Base-by-base conservation (phyloP, 2,797 vertebrate species). In the Cichlasoma orientale region DNA sequence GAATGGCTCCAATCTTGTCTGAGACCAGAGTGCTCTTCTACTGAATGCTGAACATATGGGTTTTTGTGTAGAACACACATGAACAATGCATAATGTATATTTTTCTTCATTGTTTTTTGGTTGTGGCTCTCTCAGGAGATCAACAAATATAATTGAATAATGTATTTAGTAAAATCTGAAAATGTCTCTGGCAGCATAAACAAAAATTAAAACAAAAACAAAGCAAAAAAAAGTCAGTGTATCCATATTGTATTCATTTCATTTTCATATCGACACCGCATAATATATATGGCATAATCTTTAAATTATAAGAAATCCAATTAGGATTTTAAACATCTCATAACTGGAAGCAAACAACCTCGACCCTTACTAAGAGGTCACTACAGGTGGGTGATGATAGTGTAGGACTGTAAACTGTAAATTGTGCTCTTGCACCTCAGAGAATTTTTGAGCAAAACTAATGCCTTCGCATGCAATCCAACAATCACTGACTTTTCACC, bases 1-100 rank as follows among this genome's bases (percentile, higher is more conserved):
- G 83, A 90, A 92, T 91, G 84, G 61, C 77, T 84, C 73, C 89
- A 89, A 77, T 90, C 83, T 88, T 36, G 56, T 82, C 74, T 58
- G 66, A 83, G 71, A 59, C 75, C 23, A 7, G n/a, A 83, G 78
- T 72, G 81, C 68, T 74, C 77, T 82, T 52, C 41, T 36, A 21
- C 10, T 68, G 16, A 79, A 57, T 55, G 59, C 9, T 23, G 55
- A 77, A 75, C 74, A 78, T 75, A 69, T 55, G 44, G 66, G 75
- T 55, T 9, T 38, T 57, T 76, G 74, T 75, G 25, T 14, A 66
- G 76, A 76, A 18, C 50, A 58, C 52, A 31, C 1, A 29, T 73
- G 59, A 29, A 12, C 14, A 27, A 38, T 16, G 16, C 50, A 61
- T 31, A 47, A 29, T 23, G 23, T 29, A 36, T 71, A 33, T 72